Percentiles rank a stretch among this genome's conserved stretches.
phyloP scores from a whole-genome alignment of 2,797 vertebrate genomes.

The Chloroceryle inda region DNA sequence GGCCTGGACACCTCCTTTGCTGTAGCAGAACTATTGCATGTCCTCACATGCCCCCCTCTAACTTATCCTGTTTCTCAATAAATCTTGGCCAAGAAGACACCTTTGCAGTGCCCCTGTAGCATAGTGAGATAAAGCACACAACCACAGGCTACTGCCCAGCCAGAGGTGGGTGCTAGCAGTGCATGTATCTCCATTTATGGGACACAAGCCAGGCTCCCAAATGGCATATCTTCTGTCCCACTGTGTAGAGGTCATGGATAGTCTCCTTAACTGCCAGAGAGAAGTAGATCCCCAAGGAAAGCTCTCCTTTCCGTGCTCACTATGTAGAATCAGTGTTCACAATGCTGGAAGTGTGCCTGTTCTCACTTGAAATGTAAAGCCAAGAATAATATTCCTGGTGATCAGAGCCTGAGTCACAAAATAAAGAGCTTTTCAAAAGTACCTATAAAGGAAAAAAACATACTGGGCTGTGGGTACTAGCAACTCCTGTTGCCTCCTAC shows the following conservation, averaged over 20 bases:
- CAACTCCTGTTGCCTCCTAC: not conserved
- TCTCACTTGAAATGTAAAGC: not conserved
- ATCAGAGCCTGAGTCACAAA: not conserved
- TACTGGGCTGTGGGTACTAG: not conserved
- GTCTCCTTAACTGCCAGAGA: not conserved
- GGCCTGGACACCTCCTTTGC: not conserved
- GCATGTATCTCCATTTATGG: rapidly evolving
- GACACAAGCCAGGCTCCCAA: not conserved
- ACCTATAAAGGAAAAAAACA: not conserved
- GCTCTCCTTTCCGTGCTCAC: not conserved
- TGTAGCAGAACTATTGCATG: not conserved
- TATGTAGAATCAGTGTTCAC: not conserved
- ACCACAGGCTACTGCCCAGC: not conserved
- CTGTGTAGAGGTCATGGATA: not conserved
- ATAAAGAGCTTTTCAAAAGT: not conserved
- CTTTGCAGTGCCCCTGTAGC: not conserved
- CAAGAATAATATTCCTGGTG: not conserved
- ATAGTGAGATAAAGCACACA: rapidly evolving
- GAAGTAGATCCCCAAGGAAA: not conserved
- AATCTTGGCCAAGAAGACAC: not conserved
- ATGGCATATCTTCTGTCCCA: not conserved
- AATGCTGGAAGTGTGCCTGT: not conserved
- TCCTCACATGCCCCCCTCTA: rapidly evolving
- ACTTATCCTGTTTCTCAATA: not conserved
- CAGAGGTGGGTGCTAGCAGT: too few relatives aligned